Conservation (phyloP, 2,797 vertebrate species). For the Coranthus polyacanthus region DNA sequence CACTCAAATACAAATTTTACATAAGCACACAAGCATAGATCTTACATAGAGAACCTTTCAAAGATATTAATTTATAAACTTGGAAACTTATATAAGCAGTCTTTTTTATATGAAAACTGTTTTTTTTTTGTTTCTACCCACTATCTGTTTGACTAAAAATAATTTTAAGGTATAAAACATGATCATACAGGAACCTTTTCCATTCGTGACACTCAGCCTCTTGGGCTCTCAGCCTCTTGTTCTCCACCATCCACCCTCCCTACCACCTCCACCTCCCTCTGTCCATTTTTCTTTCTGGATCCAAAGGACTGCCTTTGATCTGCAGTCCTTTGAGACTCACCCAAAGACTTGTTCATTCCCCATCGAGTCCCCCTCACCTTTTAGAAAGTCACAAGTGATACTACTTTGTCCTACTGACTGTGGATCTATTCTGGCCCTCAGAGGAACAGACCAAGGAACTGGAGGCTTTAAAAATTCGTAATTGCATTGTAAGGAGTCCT, state of each 20-base stretch:
- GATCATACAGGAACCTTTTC: too few relatives aligned
- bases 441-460: not conserved
- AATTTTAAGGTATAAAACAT: too few relatives aligned
- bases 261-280: conserved; percentile 11
- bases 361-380: conserved; percentile 16
- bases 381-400: conserved; percentile 3
- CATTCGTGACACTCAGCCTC: conserved; percentile 36
- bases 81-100: too few relatives aligned
- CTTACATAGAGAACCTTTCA: too few relatives aligned
- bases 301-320: conserved; percentile 34
- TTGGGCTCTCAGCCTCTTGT: conserved; percentile 31
- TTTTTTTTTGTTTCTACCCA: too few relatives aligned
- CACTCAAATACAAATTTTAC: too few relatives aligned
- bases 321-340: conserved; percentile 12
- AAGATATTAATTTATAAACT: too few relatives aligned
- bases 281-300: conserved; percentile 7
- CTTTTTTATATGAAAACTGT: too few relatives aligned
- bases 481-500: conserved; percentile 9
- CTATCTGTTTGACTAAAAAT: too few relatives aligned
- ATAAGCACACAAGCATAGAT: too few relatives aligned
- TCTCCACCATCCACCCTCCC: conserved; percentile 21
- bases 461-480: conserved; percentile 8
- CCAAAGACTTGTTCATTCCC: conserved; percentile 43
- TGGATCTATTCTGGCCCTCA: conserved; percentile 22
- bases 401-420: conserved; percentile 24